Conservation (phyloP, 2,888 invertebrate species). For the Protodeltote pygarga region DNA sequence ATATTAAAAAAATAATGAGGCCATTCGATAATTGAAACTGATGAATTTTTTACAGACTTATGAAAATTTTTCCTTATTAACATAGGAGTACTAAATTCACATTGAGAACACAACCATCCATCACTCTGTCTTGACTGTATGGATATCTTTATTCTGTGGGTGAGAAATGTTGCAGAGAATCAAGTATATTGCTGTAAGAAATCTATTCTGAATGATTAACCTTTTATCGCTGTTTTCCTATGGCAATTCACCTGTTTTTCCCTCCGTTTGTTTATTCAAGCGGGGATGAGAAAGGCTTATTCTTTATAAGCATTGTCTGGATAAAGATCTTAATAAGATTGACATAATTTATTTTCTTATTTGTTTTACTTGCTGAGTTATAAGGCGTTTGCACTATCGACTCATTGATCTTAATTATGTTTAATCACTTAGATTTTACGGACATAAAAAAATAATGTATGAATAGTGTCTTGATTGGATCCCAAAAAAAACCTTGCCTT, state of each 20-base stretch:
- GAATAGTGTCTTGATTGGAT: too few species aligned
- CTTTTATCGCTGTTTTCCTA: constrained; percentile 64
- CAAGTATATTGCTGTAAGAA: constrained; percentile 65
- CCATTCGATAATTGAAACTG: too few species aligned
- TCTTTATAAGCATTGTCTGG: constrained; percentile 23
- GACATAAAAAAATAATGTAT: too few species aligned
- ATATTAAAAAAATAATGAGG: too few species aligned
- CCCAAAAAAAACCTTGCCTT: too few species aligned
- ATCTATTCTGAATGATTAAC: constrained; percentile 70
- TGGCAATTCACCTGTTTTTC: constrained; percentile 46
- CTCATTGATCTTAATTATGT: too few species aligned
- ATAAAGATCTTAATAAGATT: constrained; percentile 9
- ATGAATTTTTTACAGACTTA: constrained; percentile 22
- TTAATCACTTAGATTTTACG: too few species aligned
- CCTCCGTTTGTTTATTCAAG: constrained; percentile 37
- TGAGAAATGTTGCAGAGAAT: constrained; percentile 63
- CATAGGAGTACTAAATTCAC: constrained; percentile 63
- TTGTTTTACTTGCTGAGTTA: background rate
- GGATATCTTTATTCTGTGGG: constrained; percentile 60
- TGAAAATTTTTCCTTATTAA: constrained; percentile 34
- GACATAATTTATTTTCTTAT: background rate
- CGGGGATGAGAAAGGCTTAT: constrained; percentile 10
- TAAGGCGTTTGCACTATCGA: background rate
- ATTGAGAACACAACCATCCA: constrained; percentile 67
- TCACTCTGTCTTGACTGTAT: constrained; percentile 59